Percentiles rank a stretch among this genome's conserved stretches.
Conservation (phyloP, 2,888 invertebrate genomes). For the Drosophila leonis region DNA sequence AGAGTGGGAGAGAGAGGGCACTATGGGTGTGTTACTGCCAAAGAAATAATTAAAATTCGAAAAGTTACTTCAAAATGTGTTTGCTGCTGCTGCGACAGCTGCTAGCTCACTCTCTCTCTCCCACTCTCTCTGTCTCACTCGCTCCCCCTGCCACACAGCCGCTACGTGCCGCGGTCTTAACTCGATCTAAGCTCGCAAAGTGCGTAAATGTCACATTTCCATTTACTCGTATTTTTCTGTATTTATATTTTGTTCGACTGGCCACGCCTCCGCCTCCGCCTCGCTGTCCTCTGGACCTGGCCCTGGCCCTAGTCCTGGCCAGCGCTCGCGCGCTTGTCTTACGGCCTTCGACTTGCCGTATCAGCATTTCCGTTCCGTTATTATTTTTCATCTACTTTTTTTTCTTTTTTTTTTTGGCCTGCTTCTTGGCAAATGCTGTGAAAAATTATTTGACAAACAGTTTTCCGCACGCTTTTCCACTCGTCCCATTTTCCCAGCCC, state of each 20-base stretch:
- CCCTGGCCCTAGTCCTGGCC: too few species aligned
- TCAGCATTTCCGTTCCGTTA: slow-evolving; percentile 52
- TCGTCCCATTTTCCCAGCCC: slow-evolving; percentile 2
- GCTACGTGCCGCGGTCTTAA: slow-evolving; percentile 76
- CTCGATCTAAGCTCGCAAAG: slow-evolving; percentile 75
- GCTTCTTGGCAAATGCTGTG: slow-evolving; percentile 58
- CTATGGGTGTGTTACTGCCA: slow-evolving; percentile 8
- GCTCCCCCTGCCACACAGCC: neutral
- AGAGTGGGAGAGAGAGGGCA: neutral
- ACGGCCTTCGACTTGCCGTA: slow-evolving; percentile 52
- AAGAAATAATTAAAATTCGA: slow-evolving; percentile 77
- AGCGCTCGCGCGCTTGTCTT: slow-evolving; percentile 6
- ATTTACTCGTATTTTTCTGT: slow-evolving; percentile 70
- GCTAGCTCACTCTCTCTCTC: slow-evolving; percentile 24
- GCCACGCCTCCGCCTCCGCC: slow-evolving; percentile 37
- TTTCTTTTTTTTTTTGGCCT: slow-evolving; percentile 28
- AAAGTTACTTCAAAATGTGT: slow-evolving; percentile 73
- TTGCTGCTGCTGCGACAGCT: slow-evolving; percentile 64
- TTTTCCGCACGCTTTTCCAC: slow-evolving; percentile 71
- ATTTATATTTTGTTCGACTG: slow-evolving; percentile 69
- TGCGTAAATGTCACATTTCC: slow-evolving; percentile 80
- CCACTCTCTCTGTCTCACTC: neutral
- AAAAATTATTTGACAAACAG: slow-evolving; percentile 79
- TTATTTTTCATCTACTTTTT: slow-evolving; percentile 2
- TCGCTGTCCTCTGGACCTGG: neutral